Evolutionary conservation across 2,113 vertebrate genomes (phyloP).

Genomic region (Onychorhynchus coronatus): DNA sequence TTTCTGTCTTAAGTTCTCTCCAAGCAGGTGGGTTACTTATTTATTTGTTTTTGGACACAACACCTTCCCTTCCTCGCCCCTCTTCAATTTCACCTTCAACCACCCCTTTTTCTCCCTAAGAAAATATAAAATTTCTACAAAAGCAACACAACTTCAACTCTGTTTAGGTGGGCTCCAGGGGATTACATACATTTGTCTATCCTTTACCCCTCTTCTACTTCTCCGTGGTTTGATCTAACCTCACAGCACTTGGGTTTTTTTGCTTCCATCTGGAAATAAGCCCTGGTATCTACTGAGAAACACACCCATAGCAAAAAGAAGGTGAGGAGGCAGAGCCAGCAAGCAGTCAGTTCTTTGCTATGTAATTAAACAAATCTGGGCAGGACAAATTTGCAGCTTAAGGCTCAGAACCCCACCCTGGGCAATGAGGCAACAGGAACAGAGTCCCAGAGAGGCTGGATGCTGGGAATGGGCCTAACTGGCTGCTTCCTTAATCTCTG

Average conservation of each 20-base stretch:
- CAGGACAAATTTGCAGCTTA: slow-evolving; percentile 41
- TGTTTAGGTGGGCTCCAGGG: neutral
- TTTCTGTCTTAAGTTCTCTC: neutral
- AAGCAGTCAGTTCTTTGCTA: slow-evolving; percentile 48
- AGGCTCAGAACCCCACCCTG: slow-evolving; percentile 55
- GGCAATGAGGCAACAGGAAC: slow-evolving; percentile 34
- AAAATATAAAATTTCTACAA: neutral
- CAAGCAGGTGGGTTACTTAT: neutral
- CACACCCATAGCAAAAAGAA: slow-evolving; percentile 18
- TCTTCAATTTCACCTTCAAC: neutral
- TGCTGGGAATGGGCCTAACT: neutral
- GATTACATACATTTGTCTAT: neutral
- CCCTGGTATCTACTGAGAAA: neutral
- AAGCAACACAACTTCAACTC: neutral
- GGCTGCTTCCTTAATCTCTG: neutral
- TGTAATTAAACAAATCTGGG: slow-evolving; percentile 63
- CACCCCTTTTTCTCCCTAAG: neutral
- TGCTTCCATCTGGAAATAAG: slow-evolving; percentile 9
- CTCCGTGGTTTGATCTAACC: neutral
- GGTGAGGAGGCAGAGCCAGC: slow-evolving; percentile 33
- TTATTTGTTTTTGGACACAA: neutral
- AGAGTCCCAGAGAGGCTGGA: neutral
- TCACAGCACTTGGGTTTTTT: neutral
- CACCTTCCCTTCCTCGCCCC: neutral
- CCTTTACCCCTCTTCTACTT: neutral